Percentiles rank a stretch among this genome's conserved stretches.
Evolutionary conservation across 2,888 invertebrate species (phyloP).

Genomic region (Limnephilus auricula): DNA sequence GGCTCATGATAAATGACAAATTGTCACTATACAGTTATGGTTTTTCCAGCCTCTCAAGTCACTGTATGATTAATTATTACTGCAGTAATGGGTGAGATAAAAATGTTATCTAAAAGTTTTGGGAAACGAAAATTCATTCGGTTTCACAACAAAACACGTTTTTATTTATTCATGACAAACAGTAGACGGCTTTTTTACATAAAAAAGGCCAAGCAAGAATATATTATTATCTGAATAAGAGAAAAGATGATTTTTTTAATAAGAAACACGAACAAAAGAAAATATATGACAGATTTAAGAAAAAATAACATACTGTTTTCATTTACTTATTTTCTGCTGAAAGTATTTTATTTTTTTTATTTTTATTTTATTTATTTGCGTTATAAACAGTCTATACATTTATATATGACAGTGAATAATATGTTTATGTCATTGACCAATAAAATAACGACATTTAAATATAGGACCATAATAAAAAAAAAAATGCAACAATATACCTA

Average conservation of each 20-base stretch:
- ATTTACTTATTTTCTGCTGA: neutral
- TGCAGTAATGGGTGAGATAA: neutral
- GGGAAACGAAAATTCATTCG: neutral
- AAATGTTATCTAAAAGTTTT: neutral
- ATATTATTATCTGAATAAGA: neutral
- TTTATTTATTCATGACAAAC: neutral
- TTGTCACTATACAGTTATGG: neutral
- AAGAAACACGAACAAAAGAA: neutral
- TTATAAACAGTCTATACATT: too few species aligned
- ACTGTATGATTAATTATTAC: neutral
- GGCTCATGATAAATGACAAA: neutral
- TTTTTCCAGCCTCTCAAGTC: neutral
- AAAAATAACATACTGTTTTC: neutral
- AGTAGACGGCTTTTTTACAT: neutral
- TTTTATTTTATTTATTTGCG: too few species aligned
- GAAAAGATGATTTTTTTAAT: neutral
- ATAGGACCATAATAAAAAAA: too few species aligned
- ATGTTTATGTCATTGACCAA: too few species aligned
- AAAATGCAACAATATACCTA: too few species aligned
- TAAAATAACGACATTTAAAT: too few species aligned
- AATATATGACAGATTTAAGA: neutral
- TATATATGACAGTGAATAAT: too few species aligned
- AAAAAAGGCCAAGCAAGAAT: neutral
- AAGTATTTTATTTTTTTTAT: too few species aligned
- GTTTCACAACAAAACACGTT: neutral